Conservation (phyloP, 2,888 invertebrate genomes). For the Lithosia quadra region DNA sequence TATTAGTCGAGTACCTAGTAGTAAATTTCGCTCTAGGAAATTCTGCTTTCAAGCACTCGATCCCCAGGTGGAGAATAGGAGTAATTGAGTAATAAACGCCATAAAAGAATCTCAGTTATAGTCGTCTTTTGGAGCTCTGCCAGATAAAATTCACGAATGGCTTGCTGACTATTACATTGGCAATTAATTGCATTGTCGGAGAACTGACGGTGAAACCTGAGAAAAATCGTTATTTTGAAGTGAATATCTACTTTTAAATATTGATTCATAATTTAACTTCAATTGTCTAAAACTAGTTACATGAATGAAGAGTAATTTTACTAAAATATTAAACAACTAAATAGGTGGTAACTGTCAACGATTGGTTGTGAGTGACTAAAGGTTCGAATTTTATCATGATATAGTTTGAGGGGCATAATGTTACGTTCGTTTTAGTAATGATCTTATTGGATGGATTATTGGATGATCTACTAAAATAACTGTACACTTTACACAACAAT, state of each 20-base stretch:
- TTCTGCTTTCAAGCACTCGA: background rate
- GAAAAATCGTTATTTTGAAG: slow-evolving; percentile 7
- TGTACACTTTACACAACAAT: too few relatives aligned
- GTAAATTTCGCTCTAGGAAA: background rate
- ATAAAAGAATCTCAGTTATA: slow-evolving; percentile 19
- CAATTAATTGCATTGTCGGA: slow-evolving; percentile 19
- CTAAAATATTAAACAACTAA: too few relatives aligned
- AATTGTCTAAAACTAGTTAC: too few relatives aligned
- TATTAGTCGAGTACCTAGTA: background rate
- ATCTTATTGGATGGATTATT: too few relatives aligned
- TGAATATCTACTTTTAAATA: background rate
- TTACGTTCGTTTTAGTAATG: too few relatives aligned
- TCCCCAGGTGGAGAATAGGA: slow-evolving; percentile 21
- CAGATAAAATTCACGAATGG: slow-evolving; percentile 24
- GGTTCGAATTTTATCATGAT: too few relatives aligned
- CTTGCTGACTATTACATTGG: slow-evolving; percentile 23
- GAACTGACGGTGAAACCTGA: slow-evolving; percentile 12
- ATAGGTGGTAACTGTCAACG: too few relatives aligned
- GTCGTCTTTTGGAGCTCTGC: slow-evolving; percentile 20
- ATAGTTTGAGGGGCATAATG: too few relatives aligned
- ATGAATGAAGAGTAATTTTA: too few relatives aligned
- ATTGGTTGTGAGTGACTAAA: too few relatives aligned
- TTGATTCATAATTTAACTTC: too few relatives aligned
- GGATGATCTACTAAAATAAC: too few relatives aligned
- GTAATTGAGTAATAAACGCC: slow-evolving; percentile 27